These are phyloP conservation scores for Cryptoprocta ferox DNA, from an alignment of 2,797 vertebrate species.

Conservation along the genomic window DNA sequence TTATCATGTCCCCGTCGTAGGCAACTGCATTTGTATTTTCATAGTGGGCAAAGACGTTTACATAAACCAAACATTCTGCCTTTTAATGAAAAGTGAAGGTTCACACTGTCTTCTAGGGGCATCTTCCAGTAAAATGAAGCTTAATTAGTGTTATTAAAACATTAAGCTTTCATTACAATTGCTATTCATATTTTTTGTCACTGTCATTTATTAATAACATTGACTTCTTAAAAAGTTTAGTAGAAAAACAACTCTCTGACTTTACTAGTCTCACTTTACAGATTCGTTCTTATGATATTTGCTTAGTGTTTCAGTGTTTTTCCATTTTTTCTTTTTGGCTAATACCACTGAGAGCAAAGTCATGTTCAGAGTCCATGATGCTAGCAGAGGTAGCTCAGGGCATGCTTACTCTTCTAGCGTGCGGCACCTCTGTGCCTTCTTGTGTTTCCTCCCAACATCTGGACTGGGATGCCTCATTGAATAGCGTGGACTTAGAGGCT, in stretches of 20 bases:
- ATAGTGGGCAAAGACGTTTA: not conserved
- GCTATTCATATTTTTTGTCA: not conserved
- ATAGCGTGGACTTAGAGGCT: not conserved
- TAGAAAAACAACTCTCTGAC: not conserved
- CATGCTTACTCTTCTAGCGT: not conserved
- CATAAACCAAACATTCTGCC: not conserved
- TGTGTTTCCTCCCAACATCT: not conserved
- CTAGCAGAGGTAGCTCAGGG: not conserved
- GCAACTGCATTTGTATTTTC: not conserved
- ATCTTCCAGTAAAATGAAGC: not conserved
- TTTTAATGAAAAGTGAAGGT: not conserved
- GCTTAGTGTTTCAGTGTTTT: constrained; percentile 3
- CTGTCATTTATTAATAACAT: not conserved
- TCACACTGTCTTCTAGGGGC: not conserved
- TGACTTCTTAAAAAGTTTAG: constrained; percentile 7
- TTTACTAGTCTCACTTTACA: not conserved
- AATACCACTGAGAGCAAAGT: not conserved
- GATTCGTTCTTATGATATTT: not conserved
- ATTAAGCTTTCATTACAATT: not conserved
- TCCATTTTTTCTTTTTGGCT: constrained; percentile 3
- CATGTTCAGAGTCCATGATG: not conserved
- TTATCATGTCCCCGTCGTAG: not conserved
- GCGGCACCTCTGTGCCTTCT: not conserved
- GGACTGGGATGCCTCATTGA: not conserved
- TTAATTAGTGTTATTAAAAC: not conserved